Evolutionary conservation across 2,797 vertebrate genomes (phyloP), one percentile per base, ranked within the genome.

Genomic region (Darevskia mixta): DNA sequence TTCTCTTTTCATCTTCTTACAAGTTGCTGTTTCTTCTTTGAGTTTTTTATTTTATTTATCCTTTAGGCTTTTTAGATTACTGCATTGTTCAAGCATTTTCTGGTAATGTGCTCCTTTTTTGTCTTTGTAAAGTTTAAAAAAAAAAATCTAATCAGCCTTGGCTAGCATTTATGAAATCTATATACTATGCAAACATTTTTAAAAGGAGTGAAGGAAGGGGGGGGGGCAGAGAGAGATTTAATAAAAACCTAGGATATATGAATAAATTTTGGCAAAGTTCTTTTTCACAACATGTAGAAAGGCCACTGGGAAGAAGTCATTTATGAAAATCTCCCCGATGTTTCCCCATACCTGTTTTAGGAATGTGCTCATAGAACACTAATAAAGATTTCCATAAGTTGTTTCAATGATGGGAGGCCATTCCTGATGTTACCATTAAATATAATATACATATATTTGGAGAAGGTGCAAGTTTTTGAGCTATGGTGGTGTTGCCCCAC

Each of bases 91-190:
- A 91, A 90, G n/a, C 82, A 73, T 80, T 89, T 88, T 80, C 77
- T 90, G 86, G 43, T 87, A 92, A 93, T 81, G 76, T 86, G 79
- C n/a, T 92, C 43, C 49, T 15, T 67, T 80, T 90, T 17, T 72
- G 41, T 80, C 66, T 87, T 78, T 17, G 73, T 86, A 86, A 38
- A 35, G 86, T 3, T 35, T 2, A 35, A 25, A 43, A 43, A 43
- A 1, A 80, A 85, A 89, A 92, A 88, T 87, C 0, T 92, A 95
- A 95, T 94, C 90, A 88, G 87, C 87, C 91, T 86, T 93, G 88
- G 93, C 92, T 92, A 94, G 94, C 90, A 79, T 90, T 91, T 92
- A 78, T 89, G 79, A 94, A 90, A 87, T 77, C 80, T 87, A 88
- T 90, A 83, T 90, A 93, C 38, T 75, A 83, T 91, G 72, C 41